These are phyloP conservation scores for Lasioglossum zephyrum DNA, from an alignment of 2,888 invertebrate species.

Conservation along the genomic window DNA sequence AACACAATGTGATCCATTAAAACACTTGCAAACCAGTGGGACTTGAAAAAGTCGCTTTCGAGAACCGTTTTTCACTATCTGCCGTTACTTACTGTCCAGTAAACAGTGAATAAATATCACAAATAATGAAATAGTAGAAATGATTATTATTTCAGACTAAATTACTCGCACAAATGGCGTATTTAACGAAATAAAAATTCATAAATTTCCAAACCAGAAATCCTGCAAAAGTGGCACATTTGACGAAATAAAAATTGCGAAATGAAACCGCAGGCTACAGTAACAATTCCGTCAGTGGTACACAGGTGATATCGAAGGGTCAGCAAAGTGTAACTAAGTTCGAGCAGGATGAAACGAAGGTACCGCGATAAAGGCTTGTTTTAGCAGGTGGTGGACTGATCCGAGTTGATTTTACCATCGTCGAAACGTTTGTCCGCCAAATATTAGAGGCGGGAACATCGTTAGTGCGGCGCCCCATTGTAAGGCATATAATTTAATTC, in stretches of 20 bases:
- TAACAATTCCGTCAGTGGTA: too few species aligned
- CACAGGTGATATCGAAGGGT: too few species aligned
- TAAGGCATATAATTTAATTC: constrained; percentile 49
- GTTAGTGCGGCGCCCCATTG: constrained; percentile 51
- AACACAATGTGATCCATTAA: not conserved
- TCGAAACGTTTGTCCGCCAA: not conserved
- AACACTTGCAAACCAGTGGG: not conserved
- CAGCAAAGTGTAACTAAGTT: not conserved
- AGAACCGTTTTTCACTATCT: not conserved
- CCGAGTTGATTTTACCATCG: not conserved
- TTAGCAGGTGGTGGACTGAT: not conserved
- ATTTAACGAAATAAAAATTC: too few species aligned
- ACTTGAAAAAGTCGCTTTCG: not conserved
- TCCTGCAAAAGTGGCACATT: too few species aligned
- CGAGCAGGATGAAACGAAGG: not conserved
- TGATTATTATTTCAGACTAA: too few species aligned
- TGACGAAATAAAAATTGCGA: too few species aligned
- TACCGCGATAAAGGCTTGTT: not conserved
- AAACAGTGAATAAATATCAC: not conserved
- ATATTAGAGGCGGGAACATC: constrained; percentile 48
- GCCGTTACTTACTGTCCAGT: too few species aligned
- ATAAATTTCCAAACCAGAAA: not conserved
- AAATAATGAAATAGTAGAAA: too few species aligned
- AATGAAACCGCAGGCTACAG: too few species aligned
- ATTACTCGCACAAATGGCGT: too few species aligned